A percentile compares a stretch with the other conserved stretches of the same genome.
Evolutionary conservation across 2,888 invertebrate species (phyloP).

Genomic region (Hydrotaea cyrtoneurina): DNA sequence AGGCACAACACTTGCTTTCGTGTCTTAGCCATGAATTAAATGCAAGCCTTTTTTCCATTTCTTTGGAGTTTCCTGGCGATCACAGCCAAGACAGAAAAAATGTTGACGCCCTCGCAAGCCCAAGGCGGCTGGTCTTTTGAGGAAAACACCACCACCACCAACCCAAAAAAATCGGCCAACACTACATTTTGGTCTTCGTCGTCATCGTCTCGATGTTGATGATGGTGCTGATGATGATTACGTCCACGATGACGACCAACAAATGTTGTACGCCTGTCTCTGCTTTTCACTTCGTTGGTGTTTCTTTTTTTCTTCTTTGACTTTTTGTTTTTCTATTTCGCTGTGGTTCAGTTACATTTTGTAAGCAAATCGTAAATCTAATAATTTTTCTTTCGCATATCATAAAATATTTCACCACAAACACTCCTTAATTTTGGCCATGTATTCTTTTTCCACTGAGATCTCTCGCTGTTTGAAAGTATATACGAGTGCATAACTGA

Average conservation of each 20-base stretch:
- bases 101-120: slow-evolving; percentile 75
- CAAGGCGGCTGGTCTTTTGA: slow-evolving; percentile 57
- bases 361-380: slow-evolving; percentile 75
- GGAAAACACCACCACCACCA: slow-evolving; percentile 16
- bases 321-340: slow-evolving; percentile 43
- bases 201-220: slow-evolving; percentile 51
- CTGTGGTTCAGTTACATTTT: slow-evolving; percentile 63
- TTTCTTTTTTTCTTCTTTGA: slow-evolving; percentile 33
- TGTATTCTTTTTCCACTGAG: background rate
- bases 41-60: background rate
- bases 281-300: slow-evolving; percentile 27
- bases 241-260: slow-evolving; percentile 56
- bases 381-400: slow-evolving; percentile 73
- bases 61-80: background rate
- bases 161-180: slow-evolving; percentile 25
- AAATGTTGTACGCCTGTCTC: slow-evolving; percentile 46
- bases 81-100: slow-evolving; percentile 21
- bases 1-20: slow-evolving; percentile 54
- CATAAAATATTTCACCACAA: slow-evolving; percentile 70
- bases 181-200: background rate
- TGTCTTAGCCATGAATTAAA: slow-evolving; percentile 12
- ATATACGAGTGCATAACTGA: background rate
- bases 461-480: background rate
- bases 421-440: slow-evolving; percentile 66
- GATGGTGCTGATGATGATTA: slow-evolving; percentile 45